Conservation (phyloP, 2,888 invertebrate species). For the Leuctra nigra region DNA sequence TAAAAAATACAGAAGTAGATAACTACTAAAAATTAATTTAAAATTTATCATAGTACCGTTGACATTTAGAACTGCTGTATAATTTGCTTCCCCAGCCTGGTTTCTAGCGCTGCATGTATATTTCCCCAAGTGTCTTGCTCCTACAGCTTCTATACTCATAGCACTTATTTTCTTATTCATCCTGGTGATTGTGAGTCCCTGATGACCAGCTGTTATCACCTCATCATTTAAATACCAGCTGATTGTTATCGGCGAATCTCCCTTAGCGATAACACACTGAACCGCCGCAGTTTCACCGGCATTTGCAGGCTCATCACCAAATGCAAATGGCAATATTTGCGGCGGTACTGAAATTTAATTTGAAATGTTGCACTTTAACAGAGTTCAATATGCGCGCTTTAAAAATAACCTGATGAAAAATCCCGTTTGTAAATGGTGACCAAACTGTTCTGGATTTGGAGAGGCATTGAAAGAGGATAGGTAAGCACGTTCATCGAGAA, state of each 20-base stretch:
- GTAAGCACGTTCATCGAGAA: too few relatives aligned
- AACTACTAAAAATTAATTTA: too few relatives aligned
- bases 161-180: constrained; percentile 59
- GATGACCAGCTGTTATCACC: constrained; percentile 48
- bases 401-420: too few relatives aligned
- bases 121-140: constrained; percentile 60
- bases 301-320: constrained; percentile 53
- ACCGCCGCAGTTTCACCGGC: constrained; percentile 58
- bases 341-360: constrained; percentile 47
- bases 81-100: constrained; percentile 55
- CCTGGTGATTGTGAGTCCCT: constrained; percentile 56
- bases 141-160: constrained; percentile 55
- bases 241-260: constrained; percentile 64
- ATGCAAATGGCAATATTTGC: constrained; percentile 55
- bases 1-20: too few relatives aligned
- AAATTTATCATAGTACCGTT: constrained; percentile 5
- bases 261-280: constrained; percentile 56
- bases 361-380: too few relatives aligned
- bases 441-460: too few relatives aligned
- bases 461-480: too few relatives aligned
- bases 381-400: too few relatives aligned
- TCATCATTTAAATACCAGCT: constrained; percentile 64
- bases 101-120: constrained; percentile 64
- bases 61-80: constrained; percentile 33
- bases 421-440: too few relatives aligned